phyloP scores from a whole-genome alignment of 2,888 invertebrate genomes.

The Agrotis exclamationis region DNA sequence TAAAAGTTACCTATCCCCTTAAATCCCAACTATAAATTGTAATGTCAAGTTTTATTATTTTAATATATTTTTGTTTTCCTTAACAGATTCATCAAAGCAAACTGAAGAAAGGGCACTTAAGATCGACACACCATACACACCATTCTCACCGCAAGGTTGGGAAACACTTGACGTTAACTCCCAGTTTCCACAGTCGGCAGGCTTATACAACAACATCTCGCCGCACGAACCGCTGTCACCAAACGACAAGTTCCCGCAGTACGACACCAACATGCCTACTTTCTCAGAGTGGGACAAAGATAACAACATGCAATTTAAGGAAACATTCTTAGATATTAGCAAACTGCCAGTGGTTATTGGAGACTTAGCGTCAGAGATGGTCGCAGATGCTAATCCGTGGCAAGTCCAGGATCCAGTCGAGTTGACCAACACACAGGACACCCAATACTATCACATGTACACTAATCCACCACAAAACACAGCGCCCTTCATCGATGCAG shows the following conservation, averaged over 20 bases:
- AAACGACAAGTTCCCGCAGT: conserved; percentile 74
- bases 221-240: conserved; percentile 80
- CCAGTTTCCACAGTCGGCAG: conserved; percentile 78
- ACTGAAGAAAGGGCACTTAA: conserved; percentile 84
- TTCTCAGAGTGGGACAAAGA: conserved; percentile 66
- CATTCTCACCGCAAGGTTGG: conserved; percentile 86
- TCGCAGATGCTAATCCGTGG: conserved; percentile 75
- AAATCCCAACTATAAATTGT: background rate
- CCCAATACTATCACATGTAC: conserved; percentile 76
- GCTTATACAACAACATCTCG: conserved; percentile 78
- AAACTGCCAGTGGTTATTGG: conserved; percentile 84
- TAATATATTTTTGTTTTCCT: conserved; percentile 11
- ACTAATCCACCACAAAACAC: conserved; percentile 75
- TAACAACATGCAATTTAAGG: conserved; percentile 75
- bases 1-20: background rate
- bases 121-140: conserved; percentile 86
- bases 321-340: conserved; percentile 82
- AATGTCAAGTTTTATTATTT: background rate
- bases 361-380: conserved; percentile 79
- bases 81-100: conserved; percentile 78
- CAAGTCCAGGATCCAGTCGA: conserved; percentile 71
- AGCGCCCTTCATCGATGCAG: conserved; percentile 84
- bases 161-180: conserved; percentile 83
- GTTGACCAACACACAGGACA: conserved; percentile 75
- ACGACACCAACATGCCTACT: conserved; percentile 71